Evolutionary conservation across 2,113 vertebrate genomes (phyloP).

Genomic region (Tachysurus fulvidraco): DNA sequence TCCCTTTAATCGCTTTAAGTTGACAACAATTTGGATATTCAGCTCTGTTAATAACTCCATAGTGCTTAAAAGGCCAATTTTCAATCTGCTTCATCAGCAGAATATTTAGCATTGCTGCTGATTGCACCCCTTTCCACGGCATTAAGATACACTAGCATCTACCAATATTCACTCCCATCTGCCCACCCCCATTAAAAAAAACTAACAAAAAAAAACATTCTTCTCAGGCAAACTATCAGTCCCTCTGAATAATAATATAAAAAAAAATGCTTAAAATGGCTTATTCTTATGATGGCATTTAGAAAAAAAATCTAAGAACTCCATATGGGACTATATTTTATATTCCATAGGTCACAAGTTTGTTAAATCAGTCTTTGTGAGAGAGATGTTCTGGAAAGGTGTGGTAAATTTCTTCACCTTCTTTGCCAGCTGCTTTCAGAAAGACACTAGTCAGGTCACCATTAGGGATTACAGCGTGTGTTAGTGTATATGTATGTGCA

Average conservation of each 20-base stretch:
- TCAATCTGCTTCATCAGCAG: slow-evolving; percentile 20
- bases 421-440: slow-evolving; percentile 34
- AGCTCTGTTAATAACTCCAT: not conserved
- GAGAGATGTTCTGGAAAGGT: slow-evolving; percentile 16
- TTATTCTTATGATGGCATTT: not conserved
- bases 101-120: slow-evolving; percentile 4
- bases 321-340: too few species aligned
- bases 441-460: slow-evolving; percentile 26
- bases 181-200: not conserved
- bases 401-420: slow-evolving; percentile 2
- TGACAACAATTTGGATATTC: not conserved
- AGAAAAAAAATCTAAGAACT: not conserved
- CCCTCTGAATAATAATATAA: not conserved
- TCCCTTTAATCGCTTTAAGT: not conserved
- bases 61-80: slow-evolving; percentile 13
- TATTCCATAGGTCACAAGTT: not conserved
- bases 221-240: not conserved
- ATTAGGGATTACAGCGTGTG: slow-evolving; percentile 2
- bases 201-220: not conserved
- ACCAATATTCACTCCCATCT: too few species aligned
- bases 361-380: slow-evolving; percentile 5
- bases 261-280: not conserved
- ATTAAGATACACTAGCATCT: not conserved
- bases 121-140: slow-evolving; percentile 6
- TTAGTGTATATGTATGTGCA: not conserved